Evolutionary conservation across 1,140 invertebrate genomes (phyloP), one percentile per base, ranked within the genome.

Genomic region (Zaprionus davidi): DNA sequence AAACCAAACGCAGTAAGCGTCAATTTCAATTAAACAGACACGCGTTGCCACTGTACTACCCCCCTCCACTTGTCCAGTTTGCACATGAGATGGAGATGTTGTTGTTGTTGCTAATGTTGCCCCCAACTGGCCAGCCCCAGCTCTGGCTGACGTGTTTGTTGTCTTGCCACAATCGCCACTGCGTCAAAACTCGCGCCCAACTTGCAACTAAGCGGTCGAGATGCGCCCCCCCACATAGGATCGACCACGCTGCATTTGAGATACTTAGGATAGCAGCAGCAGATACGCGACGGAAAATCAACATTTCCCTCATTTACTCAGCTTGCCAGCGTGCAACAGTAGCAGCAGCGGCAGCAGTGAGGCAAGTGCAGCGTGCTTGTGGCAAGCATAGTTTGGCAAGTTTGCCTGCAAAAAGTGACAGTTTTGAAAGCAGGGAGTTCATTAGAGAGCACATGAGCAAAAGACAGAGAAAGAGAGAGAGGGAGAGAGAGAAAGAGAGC

Each of bases 11-110:
- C 78, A 72, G 78, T 75, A 69, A 78, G 85, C 86, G 85, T 84
- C 85, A 83, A 90, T 90, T 85, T 90, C 85, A 90, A 90, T 90
- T 82, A 90, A 90, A 72, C 85, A 90, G 85, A 90, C 41, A 46
- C 81, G 69, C 78, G 71, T 78, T 60, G 73, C 31, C 31, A 34
- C 31, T 34, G 9, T 9, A 3, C 9, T 2, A 0, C 31, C 9
- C 9, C 2, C 0, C 31, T 9, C 7, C 64, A 44, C 66, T 1
- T n/a, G 12, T 24, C 7, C 17, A 44, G n/a, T 46, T 46, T 17
- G 41, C 41, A 46, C 41, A 46, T 7, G n/a, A n/a, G 31, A 22
- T 38, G 22, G 13, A 41, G 24, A 12, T 41, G 38, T 26, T 58
- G 20, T 28, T 51, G 20, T 28, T 60, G 44, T 55, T 22, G 22